Evolutionary conservation across 2,113 vertebrate species (phyloP), one percentile per base, ranked within the genome.

Genomic region (Rhinolophus sinicus): DNA sequence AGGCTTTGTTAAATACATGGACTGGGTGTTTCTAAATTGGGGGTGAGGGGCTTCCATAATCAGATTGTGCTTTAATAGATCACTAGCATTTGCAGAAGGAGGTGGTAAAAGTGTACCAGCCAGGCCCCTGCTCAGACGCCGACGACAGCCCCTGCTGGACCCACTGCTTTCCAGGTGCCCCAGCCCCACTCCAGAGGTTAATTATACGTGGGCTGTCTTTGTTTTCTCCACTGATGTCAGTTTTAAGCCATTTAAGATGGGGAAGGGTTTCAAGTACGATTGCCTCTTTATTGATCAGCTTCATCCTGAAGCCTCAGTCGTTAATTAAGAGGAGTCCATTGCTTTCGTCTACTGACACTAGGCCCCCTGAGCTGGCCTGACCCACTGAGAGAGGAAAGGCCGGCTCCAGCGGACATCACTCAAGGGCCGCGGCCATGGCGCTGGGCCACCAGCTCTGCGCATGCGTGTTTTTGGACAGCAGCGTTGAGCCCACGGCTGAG

Each of bases 231-330:
- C 3, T 60, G 76, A 64, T 88, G 19, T 88, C 38, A 89, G 83
- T n/a, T 67, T 73, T 89, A 92, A 95, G 73, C 38, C 94, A 93
- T 81, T 93, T 58, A 96, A 72, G 77, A 67, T 24, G 38, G 81
- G 30, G 26, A 60, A 8, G 65, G 78, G 69, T 89, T 96, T 95
- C 95, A 88, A 76, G 64, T 5, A 88, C 54, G 90, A 89, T 44
- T 50, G 67, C 18, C 73, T 89, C 52, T 33, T 58, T 50, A 82
- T 80, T 28, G 83, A 88, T 90, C 44, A 69, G 19, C 35, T 44
- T 69, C 65, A n/a, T n/a, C 9, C 50, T 69, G 73, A 86, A 52
- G 56, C 35, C 77, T 76, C 65, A 67, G 38, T 83, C 89, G 90
- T 86, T 89, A 85, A 69, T 52, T 80, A 69, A 44, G 58, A 54